Conservation (phyloP, 2,113 vertebrate genomes). For the Scophthalmus maximus region DNA sequence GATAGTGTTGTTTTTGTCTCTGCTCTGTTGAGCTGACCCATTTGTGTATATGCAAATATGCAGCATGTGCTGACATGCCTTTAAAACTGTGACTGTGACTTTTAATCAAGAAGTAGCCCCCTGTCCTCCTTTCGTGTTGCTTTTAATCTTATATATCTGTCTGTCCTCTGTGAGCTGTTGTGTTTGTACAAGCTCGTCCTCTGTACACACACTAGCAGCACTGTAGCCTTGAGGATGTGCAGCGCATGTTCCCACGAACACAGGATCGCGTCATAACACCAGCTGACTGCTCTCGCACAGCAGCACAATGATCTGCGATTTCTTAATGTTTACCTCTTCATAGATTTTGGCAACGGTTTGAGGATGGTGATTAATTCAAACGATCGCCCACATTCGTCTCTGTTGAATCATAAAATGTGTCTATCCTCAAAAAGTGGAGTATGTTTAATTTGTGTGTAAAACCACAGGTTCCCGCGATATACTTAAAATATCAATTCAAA, state of each 20-base stretch:
- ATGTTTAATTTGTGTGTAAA: neutral
- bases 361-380: neutral
- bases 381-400: neutral
- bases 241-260: slow-evolving; percentile 41
- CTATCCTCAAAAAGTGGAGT: neutral
- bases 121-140: slow-evolving; percentile 7
- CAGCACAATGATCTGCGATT: slow-evolving; percentile 39
- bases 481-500: too few relatives aligned
- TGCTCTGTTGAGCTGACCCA: neutral
- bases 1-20: neutral
- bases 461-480: neutral
- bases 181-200: slow-evolving; percentile 61
- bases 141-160: neutral
- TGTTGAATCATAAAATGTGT: neutral
- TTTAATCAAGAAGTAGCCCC: slow-evolving; percentile 14
- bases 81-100: slow-evolving; percentile 20
- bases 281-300: slow-evolving; percentile 55
- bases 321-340: slow-evolving; percentile 18
- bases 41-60: slow-evolving; percentile 24
- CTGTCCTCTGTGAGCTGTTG: slow-evolving; percentile 37
- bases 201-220: slow-evolving; percentile 53
- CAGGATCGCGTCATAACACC: slow-evolving; percentile 42
- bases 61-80: neutral
- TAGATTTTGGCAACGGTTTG: neutral
- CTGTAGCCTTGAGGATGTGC: slow-evolving; percentile 58